Percentiles rank a stretch among this genome's conserved stretches.
Evolutionary conservation across 2,113 vertebrate genomes (phyloP).

Genomic region (Penelope pileata): DNA sequence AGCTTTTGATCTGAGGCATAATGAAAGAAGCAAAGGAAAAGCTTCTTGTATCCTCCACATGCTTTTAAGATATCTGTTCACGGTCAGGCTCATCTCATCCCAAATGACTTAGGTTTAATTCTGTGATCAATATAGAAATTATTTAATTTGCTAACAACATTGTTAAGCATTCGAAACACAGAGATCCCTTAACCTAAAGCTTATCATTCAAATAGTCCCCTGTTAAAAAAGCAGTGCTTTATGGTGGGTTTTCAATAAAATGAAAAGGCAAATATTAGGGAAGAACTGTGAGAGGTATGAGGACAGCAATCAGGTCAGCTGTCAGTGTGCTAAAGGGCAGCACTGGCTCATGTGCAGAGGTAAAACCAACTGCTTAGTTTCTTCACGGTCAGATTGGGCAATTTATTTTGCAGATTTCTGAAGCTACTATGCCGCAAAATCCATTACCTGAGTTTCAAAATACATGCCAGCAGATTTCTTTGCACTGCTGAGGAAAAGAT

Average conservation of each 20-base stretch:
- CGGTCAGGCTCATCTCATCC: background rate
- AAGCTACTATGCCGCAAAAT: background rate
- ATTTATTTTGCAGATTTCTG: background rate
- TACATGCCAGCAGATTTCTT: background rate
- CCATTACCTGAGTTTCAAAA: background rate
- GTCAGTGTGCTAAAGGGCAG: conserved; percentile 13
- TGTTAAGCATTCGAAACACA: background rate
- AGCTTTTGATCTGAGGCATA: background rate
- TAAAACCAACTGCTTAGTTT: background rate
- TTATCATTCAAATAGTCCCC: background rate
- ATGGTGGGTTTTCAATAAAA: background rate
- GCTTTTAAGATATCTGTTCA: fast-evolving
- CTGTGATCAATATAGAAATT: background rate
- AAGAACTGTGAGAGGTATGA: background rate
- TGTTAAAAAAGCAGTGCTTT: background rate
- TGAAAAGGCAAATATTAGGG: background rate
- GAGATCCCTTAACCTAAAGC: background rate
- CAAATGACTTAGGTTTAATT: background rate
- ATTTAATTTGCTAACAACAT: background rate
- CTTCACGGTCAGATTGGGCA: conserved; percentile 4
- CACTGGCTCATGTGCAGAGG: background rate
- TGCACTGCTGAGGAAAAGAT: background rate
- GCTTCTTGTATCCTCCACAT: background rate
- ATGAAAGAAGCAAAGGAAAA: background rate
- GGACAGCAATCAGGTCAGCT: background rate